phyloP scores from a whole-genome alignment of 2,113 vertebrate genomes.

The Noctilio leporinus region DNA sequence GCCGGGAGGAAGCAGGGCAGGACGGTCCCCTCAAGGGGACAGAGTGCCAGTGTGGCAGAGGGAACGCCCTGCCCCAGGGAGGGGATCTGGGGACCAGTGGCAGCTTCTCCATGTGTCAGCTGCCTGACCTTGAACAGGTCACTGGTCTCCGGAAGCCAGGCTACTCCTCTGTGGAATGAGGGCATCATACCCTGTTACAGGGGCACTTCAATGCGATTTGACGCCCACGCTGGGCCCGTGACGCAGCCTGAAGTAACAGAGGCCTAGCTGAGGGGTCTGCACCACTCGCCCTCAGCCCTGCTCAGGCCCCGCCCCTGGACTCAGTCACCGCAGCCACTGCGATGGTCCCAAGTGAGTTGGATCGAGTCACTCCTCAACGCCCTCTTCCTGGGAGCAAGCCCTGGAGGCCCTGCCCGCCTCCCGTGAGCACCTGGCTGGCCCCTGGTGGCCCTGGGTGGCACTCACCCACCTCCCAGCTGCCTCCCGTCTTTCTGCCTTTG shows the following conservation, averaged over 20 bases:
- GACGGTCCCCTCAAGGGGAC: background rate
- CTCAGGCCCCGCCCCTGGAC: background rate
- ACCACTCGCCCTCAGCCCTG: background rate
- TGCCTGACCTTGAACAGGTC: background rate
- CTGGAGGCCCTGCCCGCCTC: too few relatives aligned
- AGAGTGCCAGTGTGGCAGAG: accelerated
- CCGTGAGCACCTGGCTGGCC: background rate
- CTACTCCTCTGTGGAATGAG: background rate
- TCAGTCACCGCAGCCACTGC: background rate
- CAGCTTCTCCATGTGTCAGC: background rate
- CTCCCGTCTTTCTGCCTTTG: background rate
- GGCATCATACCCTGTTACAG: background rate
- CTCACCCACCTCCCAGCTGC: background rate
- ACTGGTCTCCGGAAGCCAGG: background rate
- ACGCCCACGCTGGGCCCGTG: background rate
- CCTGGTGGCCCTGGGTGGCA: background rate
- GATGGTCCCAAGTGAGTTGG: background rate
- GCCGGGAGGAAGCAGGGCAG: too few relatives aligned
- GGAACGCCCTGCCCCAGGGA: accelerated
- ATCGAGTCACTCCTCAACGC: background rate
- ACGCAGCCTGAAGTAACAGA: background rate
- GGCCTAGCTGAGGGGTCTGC: background rate
- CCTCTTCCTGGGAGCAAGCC: background rate
- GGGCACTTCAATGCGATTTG: background rate
- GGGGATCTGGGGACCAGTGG: too few relatives aligned